Percentiles rank a stretch among this genome's conserved stretches.
phyloP scores from a whole-genome alignment of 2,888 invertebrate species.

The Rhynchonema sp. region DNA sequence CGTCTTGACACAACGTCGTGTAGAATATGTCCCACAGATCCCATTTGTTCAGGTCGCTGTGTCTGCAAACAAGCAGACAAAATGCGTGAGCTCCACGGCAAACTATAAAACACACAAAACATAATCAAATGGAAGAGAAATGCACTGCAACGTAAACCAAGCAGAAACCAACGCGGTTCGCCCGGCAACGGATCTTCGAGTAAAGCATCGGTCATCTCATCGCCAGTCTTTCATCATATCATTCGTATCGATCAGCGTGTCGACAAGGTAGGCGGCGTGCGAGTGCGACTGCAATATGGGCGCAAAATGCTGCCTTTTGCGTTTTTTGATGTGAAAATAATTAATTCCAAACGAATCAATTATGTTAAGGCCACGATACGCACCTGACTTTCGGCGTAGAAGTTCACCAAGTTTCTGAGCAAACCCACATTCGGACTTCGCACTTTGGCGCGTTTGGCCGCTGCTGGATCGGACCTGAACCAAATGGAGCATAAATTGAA shows the following conservation, averaged over 20 bases:
- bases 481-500: too few relatives aligned
- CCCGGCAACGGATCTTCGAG: conserved; percentile 76
- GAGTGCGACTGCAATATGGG: conserved; percentile 30
- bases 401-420: conserved; percentile 72
- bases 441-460: conserved; percentile 7
- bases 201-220: conserved; percentile 87
- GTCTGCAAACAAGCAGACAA: conserved; percentile 34
- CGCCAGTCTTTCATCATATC: conserved; percentile 99
- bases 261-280: conserved; percentile 93
- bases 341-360: background rate
- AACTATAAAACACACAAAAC: background rate
- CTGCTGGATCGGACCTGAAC: too few relatives aligned
- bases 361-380: conserved; percentile 6
- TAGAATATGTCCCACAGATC: conserved; percentile 67
- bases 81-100: too few relatives aligned
- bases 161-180: conserved; percentile 49
- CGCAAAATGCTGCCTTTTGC: background rate
- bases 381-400: conserved; percentile 91
- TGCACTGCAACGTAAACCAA: conserved; percentile 58
- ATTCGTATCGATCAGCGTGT: conserved; percentile 91
- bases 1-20: conserved; percentile 22
- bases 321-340: background rate
- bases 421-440: background rate
- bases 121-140: conserved; percentile 1
- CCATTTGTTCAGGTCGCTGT: conserved; percentile 83